A percentile compares a stretch with the other conserved stretches of the same genome.
phyloP scores from a whole-genome alignment of 2,888 invertebrate genomes.

The Himalopsyche kuldschensis region DNA sequence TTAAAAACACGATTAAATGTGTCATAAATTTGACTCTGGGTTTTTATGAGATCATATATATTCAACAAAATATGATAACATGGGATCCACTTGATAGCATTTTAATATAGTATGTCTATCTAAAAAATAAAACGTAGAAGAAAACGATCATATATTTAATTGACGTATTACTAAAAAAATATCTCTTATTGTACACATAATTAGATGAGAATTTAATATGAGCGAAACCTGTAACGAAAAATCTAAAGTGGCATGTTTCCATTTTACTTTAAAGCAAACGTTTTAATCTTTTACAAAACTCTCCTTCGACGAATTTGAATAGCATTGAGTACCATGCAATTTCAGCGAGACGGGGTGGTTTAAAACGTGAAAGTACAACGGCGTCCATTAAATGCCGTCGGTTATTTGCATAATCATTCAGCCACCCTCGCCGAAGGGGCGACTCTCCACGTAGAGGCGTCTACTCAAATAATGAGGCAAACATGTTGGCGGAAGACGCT shows the following conservation, averaged over 20 bases:
- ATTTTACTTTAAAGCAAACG: background rate
- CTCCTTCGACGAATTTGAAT: slow-evolving; percentile 14
- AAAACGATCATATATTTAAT: background rate
- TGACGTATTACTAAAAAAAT: no score
- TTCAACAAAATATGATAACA: no score
- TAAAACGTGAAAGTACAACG: slow-evolving; percentile 24
- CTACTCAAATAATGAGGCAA: slow-evolving; percentile 38
- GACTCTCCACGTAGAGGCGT: slow-evolving; percentile 22
- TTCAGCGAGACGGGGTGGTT: slow-evolving; percentile 20
- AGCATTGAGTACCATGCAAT: slow-evolving; percentile 23
- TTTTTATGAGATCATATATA: no score
- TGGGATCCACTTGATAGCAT: no score
- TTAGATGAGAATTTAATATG: no score
- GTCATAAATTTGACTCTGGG: background rate
- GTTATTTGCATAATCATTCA: slow-evolving; percentile 40
- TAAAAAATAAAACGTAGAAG: no score
- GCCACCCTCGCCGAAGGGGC: slow-evolving; percentile 14
- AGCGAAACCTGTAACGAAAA: no score
- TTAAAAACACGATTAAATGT: background rate
- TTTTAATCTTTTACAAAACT: slow-evolving; percentile 1
- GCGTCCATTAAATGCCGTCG: slow-evolving; percentile 38
- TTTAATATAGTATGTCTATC: no score
- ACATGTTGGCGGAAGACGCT: slow-evolving; percentile 22
- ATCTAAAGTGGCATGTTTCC: background rate
- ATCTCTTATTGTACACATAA: no score